These are phyloP conservation scores for Hemicrepidius hirtus DNA, from an alignment of 2,888 invertebrate species.

Conservation along the genomic window DNA sequence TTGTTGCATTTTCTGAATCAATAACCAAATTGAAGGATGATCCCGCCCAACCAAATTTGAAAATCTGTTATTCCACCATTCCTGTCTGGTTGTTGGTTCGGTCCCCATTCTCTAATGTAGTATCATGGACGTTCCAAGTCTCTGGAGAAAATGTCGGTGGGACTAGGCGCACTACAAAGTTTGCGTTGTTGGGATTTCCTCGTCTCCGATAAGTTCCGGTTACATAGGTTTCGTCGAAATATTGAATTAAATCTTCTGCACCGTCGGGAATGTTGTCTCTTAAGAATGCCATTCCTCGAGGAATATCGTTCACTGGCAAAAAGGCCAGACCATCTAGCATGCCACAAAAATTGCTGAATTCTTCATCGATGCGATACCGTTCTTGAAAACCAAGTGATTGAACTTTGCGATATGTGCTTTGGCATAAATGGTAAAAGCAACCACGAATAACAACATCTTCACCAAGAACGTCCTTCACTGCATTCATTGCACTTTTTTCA, in stretches of 20 bases:
- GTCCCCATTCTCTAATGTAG: too few species aligned
- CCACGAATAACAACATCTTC: neutral
- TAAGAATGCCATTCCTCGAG: neutral
- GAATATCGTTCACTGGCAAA: neutral
- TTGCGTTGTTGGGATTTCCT: neutral
- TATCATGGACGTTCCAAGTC: too few species aligned
- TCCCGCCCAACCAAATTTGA: neutral
- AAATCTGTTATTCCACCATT: neutral
- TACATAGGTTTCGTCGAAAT: neutral
- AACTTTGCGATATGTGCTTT: neutral
- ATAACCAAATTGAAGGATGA: neutral
- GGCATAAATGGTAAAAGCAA: too few species aligned
- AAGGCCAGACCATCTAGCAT: constrained; percentile 2
- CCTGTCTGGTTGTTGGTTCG: too few species aligned
- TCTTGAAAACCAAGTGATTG: neutral
- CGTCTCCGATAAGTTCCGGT: neutral
- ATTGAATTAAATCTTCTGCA: neutral
- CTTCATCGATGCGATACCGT: neutral
- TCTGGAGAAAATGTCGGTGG: too few species aligned
- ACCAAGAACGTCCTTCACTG: neutral
- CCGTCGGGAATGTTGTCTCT: neutral
- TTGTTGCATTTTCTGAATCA: constrained; percentile 4
- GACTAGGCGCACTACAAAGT: neutral
- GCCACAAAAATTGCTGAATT: constrained; percentile 1
- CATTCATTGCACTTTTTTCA: neutral